Conservation (phyloP, 2,797 vertebrate species). For the Sebastes oblongus region DNA sequence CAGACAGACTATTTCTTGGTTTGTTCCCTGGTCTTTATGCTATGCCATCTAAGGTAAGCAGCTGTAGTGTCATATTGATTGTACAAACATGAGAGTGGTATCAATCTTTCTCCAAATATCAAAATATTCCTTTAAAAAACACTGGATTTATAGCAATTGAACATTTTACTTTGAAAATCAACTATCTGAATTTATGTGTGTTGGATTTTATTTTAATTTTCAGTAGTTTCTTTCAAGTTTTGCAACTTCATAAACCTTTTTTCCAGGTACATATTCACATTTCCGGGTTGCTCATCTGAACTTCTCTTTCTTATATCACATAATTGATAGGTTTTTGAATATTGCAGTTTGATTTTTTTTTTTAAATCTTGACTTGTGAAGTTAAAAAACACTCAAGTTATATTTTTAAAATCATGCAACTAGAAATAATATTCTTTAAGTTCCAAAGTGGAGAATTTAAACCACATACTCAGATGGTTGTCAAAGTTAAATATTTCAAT, state of each 20-base stretch:
- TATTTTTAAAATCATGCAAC: not conserved
- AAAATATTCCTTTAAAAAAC: not conserved
- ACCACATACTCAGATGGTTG: not conserved
- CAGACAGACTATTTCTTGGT: not conserved
- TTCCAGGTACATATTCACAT: not conserved
- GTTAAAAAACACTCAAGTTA: not conserved
- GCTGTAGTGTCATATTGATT: not conserved
- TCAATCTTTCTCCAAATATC: too few species aligned
- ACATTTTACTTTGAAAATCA: not conserved
- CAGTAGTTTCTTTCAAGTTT: not conserved
- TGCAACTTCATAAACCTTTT: not conserved
- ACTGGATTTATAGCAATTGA: not conserved
- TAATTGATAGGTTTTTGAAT: not conserved
- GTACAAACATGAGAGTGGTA: not conserved
- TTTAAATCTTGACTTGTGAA: not conserved
- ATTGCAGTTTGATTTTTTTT: not conserved
- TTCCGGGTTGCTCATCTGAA: not conserved
- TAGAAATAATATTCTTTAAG: not conserved
- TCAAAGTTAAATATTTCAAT: not conserved
- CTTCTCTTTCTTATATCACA: not conserved
- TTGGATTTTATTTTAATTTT: not conserved
- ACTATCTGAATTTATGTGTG: not conserved
- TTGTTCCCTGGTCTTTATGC: not conserved
- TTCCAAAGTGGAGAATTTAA: too few species aligned
- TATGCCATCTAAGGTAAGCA: not conserved